These are phyloP conservation scores for Cecidostiba fungosa DNA, from an alignment of 2,888 invertebrate species.

Conservation along the genomic window DNA sequence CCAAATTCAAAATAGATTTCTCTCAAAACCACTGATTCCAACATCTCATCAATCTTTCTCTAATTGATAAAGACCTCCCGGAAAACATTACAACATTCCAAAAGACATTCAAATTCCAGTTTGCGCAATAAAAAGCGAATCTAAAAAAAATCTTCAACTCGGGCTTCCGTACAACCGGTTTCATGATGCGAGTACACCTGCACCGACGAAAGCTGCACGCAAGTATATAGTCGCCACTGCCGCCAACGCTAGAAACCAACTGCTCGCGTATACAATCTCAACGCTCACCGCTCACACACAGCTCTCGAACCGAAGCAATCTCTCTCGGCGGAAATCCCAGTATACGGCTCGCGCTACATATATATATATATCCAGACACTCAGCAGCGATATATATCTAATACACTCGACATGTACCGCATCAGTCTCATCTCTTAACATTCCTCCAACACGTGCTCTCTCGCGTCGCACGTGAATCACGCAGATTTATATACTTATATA, in stretches of 20 bases:
- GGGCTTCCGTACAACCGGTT: neutral
- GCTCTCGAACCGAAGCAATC: neutral
- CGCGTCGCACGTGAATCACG: neutral
- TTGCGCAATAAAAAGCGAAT: neutral
- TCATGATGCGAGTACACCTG: neutral
- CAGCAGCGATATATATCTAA: neutral
- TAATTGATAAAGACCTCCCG: constrained; percentile 8
- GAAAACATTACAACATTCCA: neutral
- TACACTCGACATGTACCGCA: neutral
- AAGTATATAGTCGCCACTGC: neutral
- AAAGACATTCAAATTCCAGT: neutral
- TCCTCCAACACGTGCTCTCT: neutral
- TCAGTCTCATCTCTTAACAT: constrained; percentile 7
- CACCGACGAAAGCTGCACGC: neutral
- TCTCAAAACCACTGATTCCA: too few species aligned
- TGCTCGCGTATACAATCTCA: neutral
- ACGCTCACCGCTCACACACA: neutral
- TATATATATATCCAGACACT: neutral
- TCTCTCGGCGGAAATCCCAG: neutral
- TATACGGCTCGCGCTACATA: neutral
- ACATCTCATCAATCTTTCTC: neutral
- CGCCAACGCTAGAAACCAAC: neutral
- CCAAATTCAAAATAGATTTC: neutral
- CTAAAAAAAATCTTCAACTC: too few species aligned
- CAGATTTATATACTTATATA: neutral